Percentiles rank a stretch among this genome's conserved stretches.
phyloP scores from a whole-genome alignment of 1,140 invertebrate genomes.

The Orius insidiosus region DNA sequence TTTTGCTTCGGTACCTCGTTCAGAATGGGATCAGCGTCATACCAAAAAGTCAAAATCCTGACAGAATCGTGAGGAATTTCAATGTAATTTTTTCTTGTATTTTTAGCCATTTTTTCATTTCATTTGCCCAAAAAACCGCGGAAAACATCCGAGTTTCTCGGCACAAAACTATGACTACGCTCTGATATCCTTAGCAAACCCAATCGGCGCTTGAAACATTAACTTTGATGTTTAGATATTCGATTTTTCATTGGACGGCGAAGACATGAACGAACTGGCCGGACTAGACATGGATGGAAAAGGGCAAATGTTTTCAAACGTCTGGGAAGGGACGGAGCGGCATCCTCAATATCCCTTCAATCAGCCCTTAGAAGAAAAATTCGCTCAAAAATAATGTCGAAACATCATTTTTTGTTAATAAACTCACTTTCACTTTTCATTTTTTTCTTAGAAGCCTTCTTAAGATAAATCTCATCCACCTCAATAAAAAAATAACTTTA shows the following conservation, averaged over 20 bases:
- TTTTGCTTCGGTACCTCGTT: conserved; percentile 56
- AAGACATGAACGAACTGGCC: conserved; percentile 31
- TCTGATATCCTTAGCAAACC: neutral
- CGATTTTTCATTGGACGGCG: conserved; percentile 32
- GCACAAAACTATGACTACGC: neutral
- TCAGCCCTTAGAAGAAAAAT: too few relatives aligned
- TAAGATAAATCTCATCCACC: too few relatives aligned
- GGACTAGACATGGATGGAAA: conserved; percentile 30
- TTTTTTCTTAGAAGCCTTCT: too few relatives aligned
- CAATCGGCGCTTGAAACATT: neutral
- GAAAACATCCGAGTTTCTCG: neutral
- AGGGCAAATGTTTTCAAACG: conserved; percentile 27
- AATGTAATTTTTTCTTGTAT: too few relatives aligned
- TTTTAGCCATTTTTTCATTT: too few relatives aligned
- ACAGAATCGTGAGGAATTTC: conserved; percentile 48
- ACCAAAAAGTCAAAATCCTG: conserved; percentile 61
- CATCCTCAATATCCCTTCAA: conserved; percentile 1
- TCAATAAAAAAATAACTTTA: too few relatives aligned
- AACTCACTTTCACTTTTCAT: too few relatives aligned
- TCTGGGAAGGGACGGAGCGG: neutral
- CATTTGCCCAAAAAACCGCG: too few relatives aligned
- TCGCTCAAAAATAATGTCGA: too few relatives aligned
- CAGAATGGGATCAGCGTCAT: conserved; percentile 57
- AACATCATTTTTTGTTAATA: too few relatives aligned
- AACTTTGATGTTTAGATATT: conserved; percentile 24